Evolutionary conservation across 2,113 vertebrate genomes (phyloP), one percentile per base, ranked within the genome.

Genomic region (Sisor rabdophorus): DNA sequence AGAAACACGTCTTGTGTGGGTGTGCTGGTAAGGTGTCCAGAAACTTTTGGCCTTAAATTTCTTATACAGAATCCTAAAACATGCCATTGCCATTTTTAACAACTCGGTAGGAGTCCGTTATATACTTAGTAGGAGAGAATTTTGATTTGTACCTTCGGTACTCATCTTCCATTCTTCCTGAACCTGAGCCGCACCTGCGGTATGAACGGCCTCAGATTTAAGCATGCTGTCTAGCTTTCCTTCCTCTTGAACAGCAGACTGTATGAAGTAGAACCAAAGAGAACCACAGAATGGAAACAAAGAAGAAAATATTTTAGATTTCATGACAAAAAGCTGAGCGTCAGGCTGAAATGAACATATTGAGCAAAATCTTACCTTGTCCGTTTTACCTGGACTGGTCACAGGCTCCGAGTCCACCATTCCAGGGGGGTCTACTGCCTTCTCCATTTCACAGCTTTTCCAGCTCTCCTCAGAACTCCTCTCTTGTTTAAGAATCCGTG

Each of bases 171-270:
- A 91, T 73, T 73, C 83, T 10, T 85, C 81, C 24, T 81, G 83
- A 2, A 83, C 70, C 44, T 86, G 83, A 7, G 78, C 70, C 72
- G 82, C 83, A 16, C 85, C 20, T 0, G 75, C 73, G 60, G 80
- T 74, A 55, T 72, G 85, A 48, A 86, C 78, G 17, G 52, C 55
- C 83, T 91, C 91, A 50, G 89, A 84, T 78, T 92, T 92, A 19
- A 89, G 84, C 19, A 86, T 55, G 53, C 79, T 76, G 47, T 88
- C 82, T 71, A 87, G 36, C 71, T 88, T 89, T 44, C 82, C 80
- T 52, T 67, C 71, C 54, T 83, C 84, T 26, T 60, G 56, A 78
- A 68, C 47, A 48, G 56, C 15, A 40, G 73, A 78, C 90, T 91
- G 80, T 5, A 82, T 9, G 61, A 32, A 76, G 69, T 19, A 63